Base-by-base conservation (phyloP, 2,888 invertebrate species). In the Drepanosiphum platanoidis region DNA sequence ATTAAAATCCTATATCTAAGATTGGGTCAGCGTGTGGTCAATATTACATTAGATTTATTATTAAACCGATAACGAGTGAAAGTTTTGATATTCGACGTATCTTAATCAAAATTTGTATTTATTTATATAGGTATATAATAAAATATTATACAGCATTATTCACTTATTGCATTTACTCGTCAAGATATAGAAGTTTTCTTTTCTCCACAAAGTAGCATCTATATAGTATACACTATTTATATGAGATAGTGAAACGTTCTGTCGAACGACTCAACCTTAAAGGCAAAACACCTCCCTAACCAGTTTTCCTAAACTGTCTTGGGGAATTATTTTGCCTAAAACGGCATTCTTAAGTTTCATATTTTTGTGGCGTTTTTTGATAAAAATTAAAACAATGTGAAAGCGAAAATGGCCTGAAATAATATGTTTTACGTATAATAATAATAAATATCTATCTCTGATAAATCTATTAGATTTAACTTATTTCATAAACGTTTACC, bases 251-350 rank as follows among this genome's bases (percentile, higher is more conserved):
- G 84, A 84, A 84, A 84, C 77, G 66, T 3, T 27, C 34, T 46
- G 27, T 3, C 15, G 15, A 30, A 66, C 9, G 30, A 18, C 15
- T 58, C 22, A 3, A n/a, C 30, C 39, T 52, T 84, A 70, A 68
- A 77, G 68, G 84, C 32, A 74, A 74, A 74, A 74, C 64, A 27
- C 83, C 74, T 83, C 83, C 68, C 46, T 58, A 18, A 84, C 84
- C 68, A 70, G 84, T 84, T 77, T 70, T 84, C 84, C 68, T 34
- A 84, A 77, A 77, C 68, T 30, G 84, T 84, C 84, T 77, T 84
- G 11, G 27, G 11, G 22, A 39, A 46, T 64, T 32, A 5, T 83
- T 75, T 34, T 32, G 18, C 27, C n/a, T 1, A 52, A 32, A 34
- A 66, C 75, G 18, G 22, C 75, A 75, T 84, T 84, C 75, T 75